Evolutionary conservation across 2,888 invertebrate genomes (phyloP).

Genomic region (Zhengitettix transpicula): DNA sequence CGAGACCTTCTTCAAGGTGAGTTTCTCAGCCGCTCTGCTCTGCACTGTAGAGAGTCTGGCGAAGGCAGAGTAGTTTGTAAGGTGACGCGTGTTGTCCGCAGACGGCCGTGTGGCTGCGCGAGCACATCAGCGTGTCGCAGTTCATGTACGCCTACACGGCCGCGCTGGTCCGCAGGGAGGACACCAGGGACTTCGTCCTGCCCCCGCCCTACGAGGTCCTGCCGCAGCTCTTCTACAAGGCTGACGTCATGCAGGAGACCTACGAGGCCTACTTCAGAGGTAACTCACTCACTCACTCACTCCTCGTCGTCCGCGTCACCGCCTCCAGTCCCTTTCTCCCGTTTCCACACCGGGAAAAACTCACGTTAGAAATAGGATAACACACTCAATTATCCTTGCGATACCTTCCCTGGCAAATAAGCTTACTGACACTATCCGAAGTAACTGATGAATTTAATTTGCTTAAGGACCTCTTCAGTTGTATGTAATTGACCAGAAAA

Average conservation of each 20-base stretch:
- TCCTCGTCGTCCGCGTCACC: no score
- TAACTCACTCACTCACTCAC: background rate
- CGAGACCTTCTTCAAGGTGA: conserved; percentile 35
- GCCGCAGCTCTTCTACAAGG: conserved; percentile 45
- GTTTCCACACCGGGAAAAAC: no score
- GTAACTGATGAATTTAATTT: no score
- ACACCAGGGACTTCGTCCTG: conserved; percentile 30
- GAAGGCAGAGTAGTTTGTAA: background rate
- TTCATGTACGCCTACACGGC: conserved; percentile 44
- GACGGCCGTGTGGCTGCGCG: conserved; percentile 49
- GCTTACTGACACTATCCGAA: no score
- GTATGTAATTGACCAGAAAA: no score
- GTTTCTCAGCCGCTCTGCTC: background rate
- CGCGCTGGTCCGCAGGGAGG: conserved; percentile 39
- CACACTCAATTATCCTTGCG: no score
- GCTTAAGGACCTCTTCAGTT: no score
- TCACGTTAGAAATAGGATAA: no score
- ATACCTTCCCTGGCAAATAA: no score
- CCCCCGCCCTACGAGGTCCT: conserved; percentile 43
- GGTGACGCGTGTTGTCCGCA: background rate
- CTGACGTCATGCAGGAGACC: conserved; percentile 36
- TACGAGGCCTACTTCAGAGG: conserved; percentile 8
- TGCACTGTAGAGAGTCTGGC: background rate
- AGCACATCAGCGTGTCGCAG: conserved; percentile 43
- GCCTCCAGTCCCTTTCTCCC: no score